phyloP scores from a whole-genome alignment of 2,797 vertebrate genomes.

The Bucorvus abyssinicus region DNA sequence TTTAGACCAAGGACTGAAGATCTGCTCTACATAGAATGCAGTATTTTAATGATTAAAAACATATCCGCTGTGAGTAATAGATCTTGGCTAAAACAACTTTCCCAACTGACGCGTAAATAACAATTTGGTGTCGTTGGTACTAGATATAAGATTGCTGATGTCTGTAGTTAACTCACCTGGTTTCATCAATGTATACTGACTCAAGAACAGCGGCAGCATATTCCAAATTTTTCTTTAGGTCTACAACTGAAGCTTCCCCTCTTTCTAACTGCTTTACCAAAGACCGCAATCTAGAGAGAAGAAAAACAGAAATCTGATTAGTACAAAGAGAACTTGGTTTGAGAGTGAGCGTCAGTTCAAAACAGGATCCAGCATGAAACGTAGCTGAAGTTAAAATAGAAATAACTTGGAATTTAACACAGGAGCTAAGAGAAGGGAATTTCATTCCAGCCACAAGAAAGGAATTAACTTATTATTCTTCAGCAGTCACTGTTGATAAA shows the following conservation, averaged over 20 bases:
- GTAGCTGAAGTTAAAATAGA: background rate
- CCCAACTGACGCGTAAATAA: background rate
- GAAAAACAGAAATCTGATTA: conserved; percentile 11
- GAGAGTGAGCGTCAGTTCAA: background rate
- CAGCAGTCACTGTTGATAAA: background rate
- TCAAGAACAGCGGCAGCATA: conserved; percentile 95
- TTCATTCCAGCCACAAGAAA: background rate
- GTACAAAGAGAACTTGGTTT: background rate
- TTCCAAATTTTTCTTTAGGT: conserved; percentile 98
- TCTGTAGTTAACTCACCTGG: conserved; percentile 80
- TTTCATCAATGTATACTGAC: conserved; percentile 96
- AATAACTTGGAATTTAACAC: background rate
- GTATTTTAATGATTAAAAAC: background rate
- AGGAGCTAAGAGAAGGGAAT: background rate
- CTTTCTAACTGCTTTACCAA: conserved; percentile 96
- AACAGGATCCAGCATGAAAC: background rate
- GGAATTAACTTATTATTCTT: background rate
- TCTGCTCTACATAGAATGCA: background rate
- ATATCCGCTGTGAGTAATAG: background rate
- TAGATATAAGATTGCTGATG: background rate
- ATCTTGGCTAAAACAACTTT: background rate
- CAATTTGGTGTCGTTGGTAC: background rate
- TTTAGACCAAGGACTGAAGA: background rate
- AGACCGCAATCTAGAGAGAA: conserved; percentile 85
- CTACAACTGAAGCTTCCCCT: conserved; percentile 91